Conservation (phyloP, 2,113 vertebrate species). For the Mus musculus region DNA sequence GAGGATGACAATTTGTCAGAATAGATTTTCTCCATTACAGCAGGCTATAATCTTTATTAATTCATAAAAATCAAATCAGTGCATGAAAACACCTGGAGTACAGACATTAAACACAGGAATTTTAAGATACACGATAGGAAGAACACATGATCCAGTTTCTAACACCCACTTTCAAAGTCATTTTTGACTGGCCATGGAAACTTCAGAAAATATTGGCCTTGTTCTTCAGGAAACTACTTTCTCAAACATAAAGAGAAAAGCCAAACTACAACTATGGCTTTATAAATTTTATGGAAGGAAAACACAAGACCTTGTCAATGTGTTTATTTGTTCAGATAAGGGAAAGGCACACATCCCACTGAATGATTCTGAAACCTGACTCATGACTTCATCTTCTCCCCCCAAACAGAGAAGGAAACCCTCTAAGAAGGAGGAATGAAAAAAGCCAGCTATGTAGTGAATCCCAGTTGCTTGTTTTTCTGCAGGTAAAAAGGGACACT, state of each 20-base stretch:
- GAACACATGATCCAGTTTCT: background rate
- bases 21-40: background rate
- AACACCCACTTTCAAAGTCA: background rate
- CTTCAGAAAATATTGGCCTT: background rate
- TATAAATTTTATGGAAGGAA: background rate
- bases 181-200: background rate
- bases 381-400: background rate
- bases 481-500: background rate
- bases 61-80: background rate
- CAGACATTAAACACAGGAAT: background rate
- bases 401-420: background rate
- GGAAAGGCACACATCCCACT: background rate
- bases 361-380: background rate
- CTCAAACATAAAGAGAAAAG: background rate
- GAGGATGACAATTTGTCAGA: background rate
- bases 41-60: background rate
- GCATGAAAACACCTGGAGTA: too few relatives aligned
- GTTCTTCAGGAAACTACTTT: background rate
- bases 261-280: accelerated
- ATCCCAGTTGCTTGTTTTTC: background rate
- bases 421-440: background rate
- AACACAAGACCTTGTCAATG: background rate
- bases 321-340: background rate
- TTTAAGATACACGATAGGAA: accelerated
- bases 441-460: background rate